Evolutionary conservation across 2,888 invertebrate genomes (phyloP).

Genomic region (Ypsolopha scabrella): DNA sequence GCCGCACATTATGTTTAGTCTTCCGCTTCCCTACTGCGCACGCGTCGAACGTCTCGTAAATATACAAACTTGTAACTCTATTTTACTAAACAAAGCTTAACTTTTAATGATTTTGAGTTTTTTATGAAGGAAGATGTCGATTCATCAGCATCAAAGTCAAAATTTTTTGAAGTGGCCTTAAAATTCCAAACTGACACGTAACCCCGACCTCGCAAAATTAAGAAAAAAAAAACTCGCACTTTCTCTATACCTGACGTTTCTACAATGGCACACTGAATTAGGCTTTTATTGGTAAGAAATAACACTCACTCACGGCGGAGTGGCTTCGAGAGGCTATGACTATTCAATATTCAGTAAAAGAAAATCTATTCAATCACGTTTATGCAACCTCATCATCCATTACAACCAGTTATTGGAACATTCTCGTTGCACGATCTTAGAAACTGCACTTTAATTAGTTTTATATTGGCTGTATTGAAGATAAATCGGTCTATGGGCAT

Average conservation of each 20-base stretch:
- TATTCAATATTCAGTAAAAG: conserved; percentile 21
- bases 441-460: conserved; percentile 5
- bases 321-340: conserved; percentile 17
- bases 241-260: conserved; percentile 28
- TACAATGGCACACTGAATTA: conserved; percentile 33
- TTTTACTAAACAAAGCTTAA: conserved; percentile 4
- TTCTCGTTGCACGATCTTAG: background rate
- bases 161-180: background rate
- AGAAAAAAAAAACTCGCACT: conserved; percentile 17
- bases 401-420: conserved; percentile 1
- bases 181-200: conserved; percentile 24
- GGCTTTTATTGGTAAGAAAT: conserved; percentile 22
- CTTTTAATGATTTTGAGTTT: too few species aligned
- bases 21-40: background rate
- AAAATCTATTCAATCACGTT: conserved; percentile 30
- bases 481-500: conserved; percentile 21
- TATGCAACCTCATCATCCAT: conserved; percentile 29
- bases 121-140: conserved; percentile 19
- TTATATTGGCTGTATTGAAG: conserved; percentile 22
- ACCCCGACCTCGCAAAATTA: conserved; percentile 32
- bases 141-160: conserved; percentile 19
- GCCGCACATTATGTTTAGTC: background rate
- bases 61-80: background rate
- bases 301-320: conserved; percentile 17
- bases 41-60: background rate